A percentile compares a stretch with the other conserved stretches of the same genome.
These are phyloP conservation scores for Benitochromis conjunctus DNA, from an alignment of 2,113 vertebrate species.

Conservation along the genomic window DNA sequence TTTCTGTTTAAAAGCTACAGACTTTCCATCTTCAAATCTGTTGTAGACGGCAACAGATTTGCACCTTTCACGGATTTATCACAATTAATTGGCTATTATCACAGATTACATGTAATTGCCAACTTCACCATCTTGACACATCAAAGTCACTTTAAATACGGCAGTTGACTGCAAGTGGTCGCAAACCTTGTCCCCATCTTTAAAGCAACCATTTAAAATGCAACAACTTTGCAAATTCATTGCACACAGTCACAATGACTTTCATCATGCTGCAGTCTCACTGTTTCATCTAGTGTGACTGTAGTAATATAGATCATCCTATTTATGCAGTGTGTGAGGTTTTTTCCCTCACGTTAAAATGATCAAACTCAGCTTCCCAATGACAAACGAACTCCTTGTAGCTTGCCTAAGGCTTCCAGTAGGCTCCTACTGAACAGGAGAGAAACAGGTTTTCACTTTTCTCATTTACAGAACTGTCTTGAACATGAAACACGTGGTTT, in stretches of 20 bases:
- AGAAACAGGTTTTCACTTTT: background rate
- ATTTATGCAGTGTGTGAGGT: background rate
- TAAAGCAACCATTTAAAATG: background rate
- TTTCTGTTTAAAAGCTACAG: background rate
- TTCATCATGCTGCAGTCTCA: background rate
- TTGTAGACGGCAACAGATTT: background rate
- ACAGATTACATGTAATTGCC: background rate
- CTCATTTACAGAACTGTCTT: background rate
- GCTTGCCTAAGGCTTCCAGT: background rate
- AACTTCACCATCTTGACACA: background rate
- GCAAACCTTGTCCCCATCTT: background rate
- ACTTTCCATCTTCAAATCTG: background rate
- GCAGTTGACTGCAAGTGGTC: background rate
- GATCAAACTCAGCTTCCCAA: background rate
- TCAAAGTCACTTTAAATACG: background rate
- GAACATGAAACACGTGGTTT: background rate
- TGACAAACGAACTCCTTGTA: background rate
- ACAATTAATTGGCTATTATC: background rate
- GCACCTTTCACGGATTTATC: background rate
- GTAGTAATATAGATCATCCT: background rate
- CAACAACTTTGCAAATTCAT: background rate
- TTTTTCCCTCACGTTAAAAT: background rate
- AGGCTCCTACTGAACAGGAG: background rate
- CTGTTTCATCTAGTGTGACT: background rate
- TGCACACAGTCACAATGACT: background rate